Evolutionary conservation across 2,113 vertebrate species (phyloP).

Genomic region (Penelope pileata): DNA sequence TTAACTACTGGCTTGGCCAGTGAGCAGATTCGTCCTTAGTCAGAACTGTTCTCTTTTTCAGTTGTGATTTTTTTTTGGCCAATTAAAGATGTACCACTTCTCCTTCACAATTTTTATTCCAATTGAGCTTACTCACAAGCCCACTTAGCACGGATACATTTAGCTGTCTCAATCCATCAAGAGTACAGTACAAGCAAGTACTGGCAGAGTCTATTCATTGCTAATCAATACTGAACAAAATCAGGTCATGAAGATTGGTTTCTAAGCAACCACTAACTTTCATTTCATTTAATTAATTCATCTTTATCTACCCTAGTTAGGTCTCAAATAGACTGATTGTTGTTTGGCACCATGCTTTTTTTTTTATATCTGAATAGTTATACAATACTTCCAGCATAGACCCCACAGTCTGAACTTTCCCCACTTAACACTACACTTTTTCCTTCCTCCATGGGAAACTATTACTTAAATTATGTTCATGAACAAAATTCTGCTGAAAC

Average conservation of each 20-base stretch:
- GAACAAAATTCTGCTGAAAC: not conserved
- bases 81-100: not conserved
- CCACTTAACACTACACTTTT: not conserved
- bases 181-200: not conserved
- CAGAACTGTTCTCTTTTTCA: not conserved
- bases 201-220: not conserved
- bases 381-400: not conserved
- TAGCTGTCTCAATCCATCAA: not conserved
- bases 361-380: not conserved
- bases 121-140: not conserved
- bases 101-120: not conserved
- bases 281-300: not conserved
- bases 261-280: conserved; percentile 27
- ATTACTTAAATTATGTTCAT: not conserved
- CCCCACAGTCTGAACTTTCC: not conserved
- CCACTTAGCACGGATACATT: not conserved
- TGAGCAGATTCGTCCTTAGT: not conserved
- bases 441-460: not conserved
- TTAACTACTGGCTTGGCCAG: not conserved
- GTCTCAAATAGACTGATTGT: not conserved
- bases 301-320: not conserved
- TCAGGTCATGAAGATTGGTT: conserved; percentile 2
- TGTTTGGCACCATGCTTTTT: not conserved
- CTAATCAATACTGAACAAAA: conserved; percentile 34
- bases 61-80: not conserved